These are phyloP conservation scores for Lagria hirta DNA, from an alignment of 2,888 invertebrate species.

Conservation along the genomic window DNA sequence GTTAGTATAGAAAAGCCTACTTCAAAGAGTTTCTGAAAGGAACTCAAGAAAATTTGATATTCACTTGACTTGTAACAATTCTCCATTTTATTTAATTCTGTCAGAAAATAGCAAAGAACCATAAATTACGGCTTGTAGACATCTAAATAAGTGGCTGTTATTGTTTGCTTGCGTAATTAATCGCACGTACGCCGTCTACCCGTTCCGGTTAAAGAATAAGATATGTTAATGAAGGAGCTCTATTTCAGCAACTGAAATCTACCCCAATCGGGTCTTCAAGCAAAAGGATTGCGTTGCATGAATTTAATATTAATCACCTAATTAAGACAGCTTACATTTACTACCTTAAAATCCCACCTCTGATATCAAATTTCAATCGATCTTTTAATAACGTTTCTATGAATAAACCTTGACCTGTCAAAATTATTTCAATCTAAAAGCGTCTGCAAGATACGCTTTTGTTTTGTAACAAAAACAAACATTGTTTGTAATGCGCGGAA, in stretches of 20 bases:
- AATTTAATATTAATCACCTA: constrained; percentile 21
- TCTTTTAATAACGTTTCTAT: constrained; percentile 4
- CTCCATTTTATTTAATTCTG: no score
- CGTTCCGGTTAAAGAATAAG: constrained; percentile 31
- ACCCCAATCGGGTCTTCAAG: constrained; percentile 18
- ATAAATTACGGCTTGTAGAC: constrained; percentile 28
- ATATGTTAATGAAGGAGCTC: constrained; percentile 32
- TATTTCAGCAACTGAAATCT: constrained; percentile 14
- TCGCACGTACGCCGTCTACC: constrained; percentile 28
- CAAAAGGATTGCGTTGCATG: constrained; percentile 9
- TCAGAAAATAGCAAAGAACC: no score
- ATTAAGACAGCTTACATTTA: constrained; percentile 17
- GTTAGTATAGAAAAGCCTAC: no score
- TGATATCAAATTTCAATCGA: constrained; percentile 1
- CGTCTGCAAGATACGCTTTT: no score
- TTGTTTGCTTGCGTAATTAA: constrained; percentile 34
- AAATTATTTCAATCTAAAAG: no score
- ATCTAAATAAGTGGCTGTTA: constrained; percentile 35
- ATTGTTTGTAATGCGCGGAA: no score
- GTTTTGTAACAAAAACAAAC: no score
- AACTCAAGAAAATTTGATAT: no score
- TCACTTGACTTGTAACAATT: no score
- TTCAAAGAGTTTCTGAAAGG: no score
- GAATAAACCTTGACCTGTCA: constrained; percentile 5
- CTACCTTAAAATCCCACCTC: constrained; percentile 7